Evolutionary conservation across 2,797 vertebrate species (phyloP).

Genomic region (Phaenicophaeus curvirostris): DNA sequence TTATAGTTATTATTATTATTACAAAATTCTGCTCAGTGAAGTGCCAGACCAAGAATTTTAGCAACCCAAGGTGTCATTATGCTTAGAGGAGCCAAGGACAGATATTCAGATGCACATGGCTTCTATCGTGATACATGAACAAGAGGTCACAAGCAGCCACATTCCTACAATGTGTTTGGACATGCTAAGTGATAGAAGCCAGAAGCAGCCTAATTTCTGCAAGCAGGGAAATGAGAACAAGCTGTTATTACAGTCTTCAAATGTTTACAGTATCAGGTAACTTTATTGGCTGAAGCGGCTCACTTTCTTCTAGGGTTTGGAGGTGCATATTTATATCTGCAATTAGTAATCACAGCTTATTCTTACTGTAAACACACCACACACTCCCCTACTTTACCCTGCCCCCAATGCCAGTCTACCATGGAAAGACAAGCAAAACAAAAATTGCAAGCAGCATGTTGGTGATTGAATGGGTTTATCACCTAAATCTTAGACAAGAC

Average conservation of each 20-base stretch:
- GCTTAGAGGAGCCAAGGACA: background rate
- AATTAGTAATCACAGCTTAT: background rate
- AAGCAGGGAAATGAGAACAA: background rate
- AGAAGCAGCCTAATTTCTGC: background rate
- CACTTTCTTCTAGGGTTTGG: background rate
- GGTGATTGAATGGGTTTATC: background rate
- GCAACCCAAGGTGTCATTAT: background rate
- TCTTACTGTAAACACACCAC: background rate
- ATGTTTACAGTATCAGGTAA: background rate
- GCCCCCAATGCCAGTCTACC: background rate
- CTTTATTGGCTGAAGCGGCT: background rate
- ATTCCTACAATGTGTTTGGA: background rate
- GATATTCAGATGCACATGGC: background rate
- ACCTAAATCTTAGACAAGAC: background rate
- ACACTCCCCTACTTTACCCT: background rate
- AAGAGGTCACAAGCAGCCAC: background rate
- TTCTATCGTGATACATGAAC: background rate
- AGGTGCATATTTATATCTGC: background rate
- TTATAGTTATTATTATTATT: background rate
- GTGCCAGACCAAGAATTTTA: background rate
- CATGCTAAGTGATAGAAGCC: background rate
- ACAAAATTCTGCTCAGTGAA: background rate
- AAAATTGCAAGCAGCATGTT: background rate
- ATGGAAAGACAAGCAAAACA: background rate
- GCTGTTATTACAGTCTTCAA: conserved; percentile 2